phyloP scores from a whole-genome alignment of 2,113 vertebrate species.

The Apteryx mantelli region DNA sequence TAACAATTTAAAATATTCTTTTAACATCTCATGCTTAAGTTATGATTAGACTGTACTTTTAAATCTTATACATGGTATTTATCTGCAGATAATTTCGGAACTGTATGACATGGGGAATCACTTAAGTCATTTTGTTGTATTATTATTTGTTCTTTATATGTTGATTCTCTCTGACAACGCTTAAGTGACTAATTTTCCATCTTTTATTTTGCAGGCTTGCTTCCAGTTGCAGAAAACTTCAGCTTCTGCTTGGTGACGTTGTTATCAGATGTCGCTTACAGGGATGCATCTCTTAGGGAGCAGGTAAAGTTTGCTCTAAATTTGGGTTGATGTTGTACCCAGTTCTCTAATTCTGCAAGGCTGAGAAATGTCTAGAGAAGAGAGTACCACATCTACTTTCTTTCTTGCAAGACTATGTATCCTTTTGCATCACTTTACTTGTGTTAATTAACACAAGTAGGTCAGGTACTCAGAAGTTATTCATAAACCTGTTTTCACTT shows the following conservation, averaged over 20 bases:
- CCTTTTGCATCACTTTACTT: background rate
- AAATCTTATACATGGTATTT: background rate
- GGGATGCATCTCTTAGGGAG: conserved; percentile 83
- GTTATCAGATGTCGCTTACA: conserved; percentile 91
- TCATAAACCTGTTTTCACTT: background rate
- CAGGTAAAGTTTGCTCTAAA: conserved; percentile 79
- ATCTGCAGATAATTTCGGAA: background rate
- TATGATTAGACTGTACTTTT: background rate
- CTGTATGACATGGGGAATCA: background rate
- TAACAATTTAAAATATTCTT: background rate
- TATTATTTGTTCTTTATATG: background rate
- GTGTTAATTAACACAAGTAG: background rate
- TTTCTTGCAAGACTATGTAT: background rate
- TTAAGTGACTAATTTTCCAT: background rate
- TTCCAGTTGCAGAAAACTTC: conserved; percentile 95
- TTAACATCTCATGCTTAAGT: background rate
- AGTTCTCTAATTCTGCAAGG: fast-evolving
- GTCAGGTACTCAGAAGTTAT: background rate
- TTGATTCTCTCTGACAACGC: background rate
- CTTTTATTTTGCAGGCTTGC: conserved; percentile 76
- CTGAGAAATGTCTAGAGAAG: background rate
- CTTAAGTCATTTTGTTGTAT: background rate
- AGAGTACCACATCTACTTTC: background rate
- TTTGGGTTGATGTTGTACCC: background rate
- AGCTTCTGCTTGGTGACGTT: conserved; percentile 93